Evolutionary conservation across 2,888 invertebrate genomes (phyloP), one percentile per base, ranked within the genome.

Genomic region (Schizaphis graminum): DNA sequence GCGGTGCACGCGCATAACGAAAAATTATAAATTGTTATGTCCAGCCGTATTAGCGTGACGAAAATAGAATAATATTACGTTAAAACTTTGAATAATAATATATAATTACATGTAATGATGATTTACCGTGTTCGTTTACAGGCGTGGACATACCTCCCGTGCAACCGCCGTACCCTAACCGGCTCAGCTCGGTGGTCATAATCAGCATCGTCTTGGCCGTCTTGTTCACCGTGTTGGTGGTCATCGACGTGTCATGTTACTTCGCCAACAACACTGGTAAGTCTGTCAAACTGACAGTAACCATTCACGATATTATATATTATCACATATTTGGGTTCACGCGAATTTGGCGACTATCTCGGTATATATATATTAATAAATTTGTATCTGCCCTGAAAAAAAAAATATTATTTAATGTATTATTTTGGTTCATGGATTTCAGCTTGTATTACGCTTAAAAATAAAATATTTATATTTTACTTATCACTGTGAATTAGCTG

Each of bases 221-320:
- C 95, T 97, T 98, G 95, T 96, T 99, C 95, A 96, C 99, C 95
- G 96, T 99, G 95, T 96, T 97, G 94, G 95, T 97, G 95, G 95
- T 97, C 95, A 97, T 99, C 95, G 99, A 99, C 96, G 96, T 98
- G 21, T 97, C 98, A 84, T 98, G 99, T 95, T 98, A 97, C 96
- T 97, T 97, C 96, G 96, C 96, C 95, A 97, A 97, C 95, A 96
- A 97, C 95, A 97, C 97, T 95, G 96, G 96, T 96, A 95, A 95
- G 77, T 94, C 11, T 0, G 24, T 26, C 57, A 28, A 44, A 28
- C 86, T 13, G 8, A 21, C 21, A 16, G 35, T 77, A 77, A 77
- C 35, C 77, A 21, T 35, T 77, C 21, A 77, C 77, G 35, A 77
- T n/a, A 67, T 67, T 67, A 61, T 13, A n/a, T 67, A 67, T 67